Evolutionary conservation across 2,888 invertebrate genomes (phyloP).

Genomic region (Clitarchus hookeri): DNA sequence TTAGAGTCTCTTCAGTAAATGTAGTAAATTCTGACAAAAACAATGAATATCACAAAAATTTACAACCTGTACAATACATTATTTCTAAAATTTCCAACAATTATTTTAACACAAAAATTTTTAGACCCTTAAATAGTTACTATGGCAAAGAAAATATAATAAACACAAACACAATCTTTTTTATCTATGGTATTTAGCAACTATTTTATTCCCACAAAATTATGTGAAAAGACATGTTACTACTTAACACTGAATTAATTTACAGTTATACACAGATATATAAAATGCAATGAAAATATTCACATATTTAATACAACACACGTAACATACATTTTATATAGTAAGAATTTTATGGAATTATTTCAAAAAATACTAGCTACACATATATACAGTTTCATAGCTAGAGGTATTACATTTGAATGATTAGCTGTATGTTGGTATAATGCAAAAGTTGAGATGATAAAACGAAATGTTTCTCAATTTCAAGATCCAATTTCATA

Average conservation of each 20-base stretch:
- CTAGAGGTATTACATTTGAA: neutral
- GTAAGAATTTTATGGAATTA: neutral
- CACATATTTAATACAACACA: constrained; percentile 14
- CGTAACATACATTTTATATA: neutral
- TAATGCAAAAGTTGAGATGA: neutral
- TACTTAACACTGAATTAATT: neutral
- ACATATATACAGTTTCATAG: neutral
- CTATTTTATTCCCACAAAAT: neutral
- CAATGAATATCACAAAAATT: no score
- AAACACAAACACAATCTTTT: neutral
- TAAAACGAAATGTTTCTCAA: neutral
- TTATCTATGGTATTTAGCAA: neutral
- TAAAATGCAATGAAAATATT: constrained; percentile 14
- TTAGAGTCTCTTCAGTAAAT: no score
- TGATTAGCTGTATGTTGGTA: neutral
- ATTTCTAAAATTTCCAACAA: neutral
- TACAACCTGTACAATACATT: neutral
- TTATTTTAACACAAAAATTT: neutral
- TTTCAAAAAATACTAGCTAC: neutral
- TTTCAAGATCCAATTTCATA: neutral
- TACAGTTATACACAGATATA: neutral
- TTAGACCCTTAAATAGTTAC: neutral
- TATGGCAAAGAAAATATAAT: neutral
- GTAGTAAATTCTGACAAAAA: no score
- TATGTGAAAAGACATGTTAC: neutral